Evolutionary conservation across 2,888 invertebrate species (phyloP).

Genomic region (Melitaea athalia): DNA sequence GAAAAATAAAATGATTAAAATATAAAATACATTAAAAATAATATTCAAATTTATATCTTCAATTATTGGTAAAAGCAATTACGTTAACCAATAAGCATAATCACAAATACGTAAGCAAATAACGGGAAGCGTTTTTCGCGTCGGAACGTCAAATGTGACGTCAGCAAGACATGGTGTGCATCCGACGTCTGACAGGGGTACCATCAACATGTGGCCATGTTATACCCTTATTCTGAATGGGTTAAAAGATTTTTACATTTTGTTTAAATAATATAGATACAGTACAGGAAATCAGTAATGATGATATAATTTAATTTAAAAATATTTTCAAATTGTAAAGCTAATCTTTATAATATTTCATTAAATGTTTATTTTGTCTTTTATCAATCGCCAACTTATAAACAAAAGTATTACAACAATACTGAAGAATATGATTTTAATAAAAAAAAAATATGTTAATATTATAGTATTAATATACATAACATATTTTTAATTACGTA

Average conservation of each 20-base stretch:
- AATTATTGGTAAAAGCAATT: constrained; percentile 24
- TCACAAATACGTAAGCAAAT: constrained; percentile 40
- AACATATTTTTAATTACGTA: too few species aligned
- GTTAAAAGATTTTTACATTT: neutral
- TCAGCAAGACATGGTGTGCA: constrained; percentile 66
- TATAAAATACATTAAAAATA: neutral
- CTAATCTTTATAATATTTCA: too few species aligned
- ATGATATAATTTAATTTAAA: too few species aligned
- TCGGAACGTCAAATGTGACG: constrained; percentile 64
- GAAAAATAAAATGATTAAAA: neutral
- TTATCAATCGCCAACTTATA: too few species aligned
- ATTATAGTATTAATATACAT: too few species aligned
- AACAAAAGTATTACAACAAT: too few species aligned
- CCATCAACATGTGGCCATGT: constrained; percentile 46
- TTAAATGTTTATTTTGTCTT: too few species aligned
- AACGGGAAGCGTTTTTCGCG: constrained; percentile 43
- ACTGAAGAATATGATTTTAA: too few species aligned
- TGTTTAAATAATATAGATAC: neutral
- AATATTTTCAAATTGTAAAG: too few species aligned
- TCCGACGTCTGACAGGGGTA: constrained; percentile 76
- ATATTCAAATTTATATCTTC: neutral
- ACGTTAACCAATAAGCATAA: constrained; percentile 31
- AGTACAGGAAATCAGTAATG: neutral
- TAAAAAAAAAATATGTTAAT: too few species aligned
- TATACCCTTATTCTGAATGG: constrained; percentile 30